Evolutionary conservation across 2,888 invertebrate genomes (phyloP), one percentile per base, ranked within the genome.

Genomic region (Panzeria rudis): DNA sequence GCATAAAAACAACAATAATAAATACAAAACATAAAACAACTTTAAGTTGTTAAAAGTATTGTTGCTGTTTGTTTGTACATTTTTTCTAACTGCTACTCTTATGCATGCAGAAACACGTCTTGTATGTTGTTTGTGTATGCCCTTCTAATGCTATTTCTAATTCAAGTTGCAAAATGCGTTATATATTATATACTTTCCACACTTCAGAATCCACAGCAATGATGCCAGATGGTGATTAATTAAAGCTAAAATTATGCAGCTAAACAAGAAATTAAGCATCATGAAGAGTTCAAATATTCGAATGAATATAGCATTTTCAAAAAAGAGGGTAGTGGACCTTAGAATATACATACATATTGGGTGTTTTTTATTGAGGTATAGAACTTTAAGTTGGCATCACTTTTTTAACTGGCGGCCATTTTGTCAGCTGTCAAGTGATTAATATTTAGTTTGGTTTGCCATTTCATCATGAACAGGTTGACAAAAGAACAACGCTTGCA

Each of bases 81-180:
- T 47, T 56, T 56, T 81, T 41, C 73, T 23, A 64, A 56, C 72
- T 72, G 72, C 35, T 20, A 35, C 38, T 64, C 54, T 56, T 44
- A 62, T 81, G 81, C 75, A 81, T 76, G 62, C 69, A 82, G 69
- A 71, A 62, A 64, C 76, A 71, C 47, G 69, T 69, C 38, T 54
- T 44, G 17, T 50, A 23, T 15, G 56, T 7, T 47, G 15, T 64
- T 7, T 47, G 15, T 64, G 25, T 44, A 35, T 35, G 23, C 1
- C 35, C 23, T 64, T 35, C 64, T 56, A 64, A 79, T 79, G 44
- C 9, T 50, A 29, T 66, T 80, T 73, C 56, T 56, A 66, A 47
- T 56, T 56, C 59, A 50, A 44, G 41, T 59, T 50, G 38, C 62
- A 61, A 59, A 25, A 29, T 66, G 44, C 25, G n/a, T 76, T 75